These are phyloP conservation scores for Lepidocyrtoides sp. DNA, from an alignment of 2,888 invertebrate species.

Conservation along the genomic window DNA sequence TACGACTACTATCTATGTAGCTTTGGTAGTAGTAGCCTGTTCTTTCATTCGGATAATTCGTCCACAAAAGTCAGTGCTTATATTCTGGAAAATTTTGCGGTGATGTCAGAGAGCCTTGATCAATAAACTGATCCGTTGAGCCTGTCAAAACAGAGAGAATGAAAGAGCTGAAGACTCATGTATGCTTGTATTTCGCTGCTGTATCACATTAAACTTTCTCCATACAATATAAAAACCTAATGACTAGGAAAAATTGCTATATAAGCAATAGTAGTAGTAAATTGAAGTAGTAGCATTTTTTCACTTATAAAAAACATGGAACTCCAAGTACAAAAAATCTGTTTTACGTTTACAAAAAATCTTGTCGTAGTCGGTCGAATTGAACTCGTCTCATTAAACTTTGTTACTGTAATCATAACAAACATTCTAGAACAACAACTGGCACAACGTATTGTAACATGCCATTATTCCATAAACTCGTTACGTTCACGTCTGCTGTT, in stretches of 20 bases:
- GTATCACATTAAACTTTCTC: slow-evolving; percentile 50
- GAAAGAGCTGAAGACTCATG: slow-evolving; percentile 52
- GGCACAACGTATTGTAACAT: slow-evolving; percentile 24
- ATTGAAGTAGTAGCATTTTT: not conserved
- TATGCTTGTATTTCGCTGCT: slow-evolving; percentile 17
- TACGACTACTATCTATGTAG: slow-evolving; percentile 52
- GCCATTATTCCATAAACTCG: slow-evolving; percentile 32
- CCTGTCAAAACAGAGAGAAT: slow-evolving; percentile 80
- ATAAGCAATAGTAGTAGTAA: slow-evolving; percentile 6
- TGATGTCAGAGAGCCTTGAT: slow-evolving; percentile 72
- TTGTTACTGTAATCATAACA: slow-evolving; percentile 1
- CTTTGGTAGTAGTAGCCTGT: slow-evolving; percentile 56
- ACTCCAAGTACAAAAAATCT: slow-evolving; percentile 18
- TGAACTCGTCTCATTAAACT: slow-evolving; percentile 9
- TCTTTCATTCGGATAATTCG: slow-evolving; percentile 77
- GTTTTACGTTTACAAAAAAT: slow-evolving; percentile 22
- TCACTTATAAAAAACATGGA: not conserved
- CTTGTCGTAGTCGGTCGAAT: slow-evolving; percentile 9
- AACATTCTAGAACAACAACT: slow-evolving; percentile 36
- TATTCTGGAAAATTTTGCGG: slow-evolving; percentile 83
- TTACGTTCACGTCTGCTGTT: slow-evolving; percentile 1
- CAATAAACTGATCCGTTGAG: slow-evolving; percentile 81
- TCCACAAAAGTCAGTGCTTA: slow-evolving; percentile 83
- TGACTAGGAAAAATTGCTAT: slow-evolving; percentile 28
- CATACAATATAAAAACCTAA: not conserved